Evolutionary conservation across 2,888 invertebrate species (phyloP).

Genomic region (Eupithecia vulgata): DNA sequence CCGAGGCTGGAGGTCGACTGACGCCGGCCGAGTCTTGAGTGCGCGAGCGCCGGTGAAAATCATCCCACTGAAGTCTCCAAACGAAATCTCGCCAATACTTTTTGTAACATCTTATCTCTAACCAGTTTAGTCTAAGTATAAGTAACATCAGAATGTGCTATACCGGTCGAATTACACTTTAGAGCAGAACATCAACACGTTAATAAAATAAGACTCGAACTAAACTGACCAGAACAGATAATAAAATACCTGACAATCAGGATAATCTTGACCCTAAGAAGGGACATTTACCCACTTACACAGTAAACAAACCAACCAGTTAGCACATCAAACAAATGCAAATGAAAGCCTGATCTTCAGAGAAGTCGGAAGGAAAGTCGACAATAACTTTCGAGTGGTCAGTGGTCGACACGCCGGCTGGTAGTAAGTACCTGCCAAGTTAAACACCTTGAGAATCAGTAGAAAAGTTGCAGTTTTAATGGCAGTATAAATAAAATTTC

Average conservation of each 20-base stretch:
- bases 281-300: slow-evolving; percentile 2
- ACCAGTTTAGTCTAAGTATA: background rate
- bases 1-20: slow-evolving; percentile 66
- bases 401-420: slow-evolving; percentile 32
- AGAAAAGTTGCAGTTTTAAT: slow-evolving; percentile 32
- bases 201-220: background rate
- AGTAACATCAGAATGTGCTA: background rate
- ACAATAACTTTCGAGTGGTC: slow-evolving; percentile 32
- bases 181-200: background rate
- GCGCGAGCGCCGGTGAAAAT: slow-evolving; percentile 59
- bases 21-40: slow-evolving; percentile 39
- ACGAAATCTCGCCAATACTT: slow-evolving; percentile 54
- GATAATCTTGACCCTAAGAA: slow-evolving; percentile 1
- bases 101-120: slow-evolving; percentile 11
- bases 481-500: slow-evolving; percentile 17
- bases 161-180: slow-evolving; percentile 2
- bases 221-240: background rate
- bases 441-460: slow-evolving; percentile 13
- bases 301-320: slow-evolving; percentile 25
- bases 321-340: slow-evolving; percentile 26
- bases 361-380: slow-evolving; percentile 32
- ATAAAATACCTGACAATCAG: background rate
- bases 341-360: slow-evolving; percentile 32
- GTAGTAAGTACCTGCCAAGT: slow-evolving; percentile 4
- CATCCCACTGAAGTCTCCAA: slow-evolving; percentile 54